Evolutionary conservation across 2,113 vertebrate species (phyloP), one percentile per base, ranked within the genome.

Genomic region (Eulemur rufifrons): DNA sequence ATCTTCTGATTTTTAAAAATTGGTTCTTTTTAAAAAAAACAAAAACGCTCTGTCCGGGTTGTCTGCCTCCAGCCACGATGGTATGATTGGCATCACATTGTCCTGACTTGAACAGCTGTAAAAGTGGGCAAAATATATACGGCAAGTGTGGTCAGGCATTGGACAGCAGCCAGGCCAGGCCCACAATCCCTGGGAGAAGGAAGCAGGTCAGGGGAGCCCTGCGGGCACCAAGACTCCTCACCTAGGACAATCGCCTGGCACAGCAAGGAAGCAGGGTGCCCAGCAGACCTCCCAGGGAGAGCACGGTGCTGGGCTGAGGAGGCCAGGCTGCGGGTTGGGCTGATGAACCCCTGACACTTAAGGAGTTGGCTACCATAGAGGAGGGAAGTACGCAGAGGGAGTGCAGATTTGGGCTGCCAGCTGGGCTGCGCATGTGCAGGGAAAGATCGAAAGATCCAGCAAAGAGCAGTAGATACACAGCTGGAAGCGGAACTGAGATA

Each of bases 1-100:
- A 69, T 27, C 69, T 45, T 73, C 18, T 86, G 47, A 39, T 42
- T 83, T 85, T 89, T 80, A 21, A 11, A 86, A n/a, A 1, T 34
- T 71, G 27, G 20, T 89, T 42, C 59, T 29, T 82, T 93, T 54
- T 54, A 50, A 34, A 71, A 87, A 47, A 64, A 18, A 3, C 12
- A 34, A 10, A 25, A 15, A 3, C 6, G 13, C 0, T 29, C 15
- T 47, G 2, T 37, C 12, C 29, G 12, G 18, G 29, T 23, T 39
- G 14, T 59, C 81, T 25, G 3, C 5, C n/a, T 61, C 34, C 2
- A 87, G 18, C 61, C 77, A 37, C 27, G 47, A 64, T 64, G 61
- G 8, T n/a, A 3, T 45, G 12, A 59, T 8, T 88, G 34, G 18
- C 37, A 59, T 71, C 52, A 64, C 12, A 45, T 12, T 73, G 64